Evolutionary conservation across 2,113 vertebrate species (phyloP).

Genomic region (Athene cunicularia): DNA sequence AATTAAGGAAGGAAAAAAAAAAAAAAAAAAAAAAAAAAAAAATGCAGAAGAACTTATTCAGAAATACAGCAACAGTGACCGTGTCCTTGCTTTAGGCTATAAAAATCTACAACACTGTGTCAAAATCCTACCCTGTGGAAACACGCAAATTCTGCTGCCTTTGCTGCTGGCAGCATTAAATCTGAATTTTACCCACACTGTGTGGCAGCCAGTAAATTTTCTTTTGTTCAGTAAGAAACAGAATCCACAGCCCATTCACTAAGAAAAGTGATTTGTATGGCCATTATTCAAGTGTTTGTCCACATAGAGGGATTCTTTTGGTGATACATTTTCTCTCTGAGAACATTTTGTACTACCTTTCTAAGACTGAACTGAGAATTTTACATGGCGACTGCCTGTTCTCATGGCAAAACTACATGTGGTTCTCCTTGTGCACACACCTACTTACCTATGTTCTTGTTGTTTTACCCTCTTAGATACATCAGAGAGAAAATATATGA

Average conservation of each 20-base stretch:
- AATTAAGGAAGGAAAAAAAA: neutral
- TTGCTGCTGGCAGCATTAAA: neutral
- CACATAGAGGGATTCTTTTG: neutral
- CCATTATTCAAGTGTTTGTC: neutral
- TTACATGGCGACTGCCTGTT: neutral
- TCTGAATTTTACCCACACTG: neutral
- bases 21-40: neutral
- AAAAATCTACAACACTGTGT: neutral
- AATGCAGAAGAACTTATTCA: neutral
- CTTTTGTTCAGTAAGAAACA: conserved; percentile 1
- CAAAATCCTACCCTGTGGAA: neutral
- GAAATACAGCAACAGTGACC: neutral
- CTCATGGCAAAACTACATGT: neutral
- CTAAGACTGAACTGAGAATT: neutral
- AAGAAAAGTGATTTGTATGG: neutral
- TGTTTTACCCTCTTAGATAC: neutral
- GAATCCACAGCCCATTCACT: neutral
- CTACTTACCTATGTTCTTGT: neutral
- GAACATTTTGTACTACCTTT: neutral
- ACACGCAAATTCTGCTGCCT: neutral
- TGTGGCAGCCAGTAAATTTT: neutral
- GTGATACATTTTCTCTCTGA: neutral
- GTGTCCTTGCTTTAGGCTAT: neutral
- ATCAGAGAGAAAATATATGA: neutral
- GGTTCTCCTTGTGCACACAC: neutral